These are phyloP conservation scores for Desmophyllum pertusum DNA, from an alignment of 92 coral and sea anemone species.

Conservation along the genomic window DNA sequence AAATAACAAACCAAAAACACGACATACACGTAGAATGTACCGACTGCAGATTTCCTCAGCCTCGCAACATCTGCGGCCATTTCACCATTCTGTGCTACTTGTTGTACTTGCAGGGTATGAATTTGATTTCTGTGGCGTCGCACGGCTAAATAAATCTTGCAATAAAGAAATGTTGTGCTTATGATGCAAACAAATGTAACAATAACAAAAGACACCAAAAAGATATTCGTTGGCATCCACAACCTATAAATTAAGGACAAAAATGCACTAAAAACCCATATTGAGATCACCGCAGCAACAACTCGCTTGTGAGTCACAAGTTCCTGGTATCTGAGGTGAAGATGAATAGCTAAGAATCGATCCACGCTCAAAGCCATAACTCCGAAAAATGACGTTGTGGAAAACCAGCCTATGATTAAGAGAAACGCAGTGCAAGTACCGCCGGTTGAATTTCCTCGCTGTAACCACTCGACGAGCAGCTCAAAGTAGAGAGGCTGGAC, in stretches of 20 bases:
- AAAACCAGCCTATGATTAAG: not conserved
- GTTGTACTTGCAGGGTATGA: not conserved
- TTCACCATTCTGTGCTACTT: not conserved
- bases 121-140: not conserved
- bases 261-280: not conserved
- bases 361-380: constrained; percentile 4
- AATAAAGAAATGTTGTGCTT: not conserved
- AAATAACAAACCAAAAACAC: constrained; percentile 4
- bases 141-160: not conserved
- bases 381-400: not conserved
- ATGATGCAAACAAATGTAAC: not conserved
- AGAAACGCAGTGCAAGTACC: not conserved
- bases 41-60: not conserved
- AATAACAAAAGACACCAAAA: too few species aligned
- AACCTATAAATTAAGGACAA: not conserved
- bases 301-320: constrained; percentile 11
- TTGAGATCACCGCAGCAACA: not conserved
- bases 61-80: not conserved
- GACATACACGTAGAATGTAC: constrained; percentile 9
- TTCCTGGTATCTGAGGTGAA: constrained; percentile 7
- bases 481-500: not conserved
- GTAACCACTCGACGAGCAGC: not conserved
- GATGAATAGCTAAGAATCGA: not conserved
- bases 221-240: not conserved
- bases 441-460: not conserved